Base-by-base conservation (phyloP, 1,140 invertebrate species). In the Drosophila pseudoananassae region DNA sequence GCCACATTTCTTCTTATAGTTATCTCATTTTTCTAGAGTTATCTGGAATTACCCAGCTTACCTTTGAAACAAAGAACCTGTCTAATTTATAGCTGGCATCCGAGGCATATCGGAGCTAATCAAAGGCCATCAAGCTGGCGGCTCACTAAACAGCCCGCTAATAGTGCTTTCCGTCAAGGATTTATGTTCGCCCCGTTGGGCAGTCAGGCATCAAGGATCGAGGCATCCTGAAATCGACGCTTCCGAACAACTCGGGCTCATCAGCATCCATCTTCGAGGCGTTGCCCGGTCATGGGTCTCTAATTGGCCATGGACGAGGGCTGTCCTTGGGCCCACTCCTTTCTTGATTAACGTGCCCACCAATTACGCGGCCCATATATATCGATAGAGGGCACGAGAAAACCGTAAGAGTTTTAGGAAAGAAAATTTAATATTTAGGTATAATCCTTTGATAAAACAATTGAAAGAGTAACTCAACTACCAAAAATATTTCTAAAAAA, bases 361-460 rank as follows among this genome's bases (percentile, higher is more conserved):
- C 82, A 87, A 87, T 87, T 88, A 87, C 78, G 83, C 78, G 78
- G 65, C 74, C 78, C 83, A 85, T 85, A 87, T 87, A 85, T 85
- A 87, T 61, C 25, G 43, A 20, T 17, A 25, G 17, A 20, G 20
- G 10, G n/a, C 8, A 17, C 27, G 5, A 20, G 9, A 33, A 49
- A 14, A 43, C 29, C 1, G 9, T 36, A 4, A 12, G 33, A 9
- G 33, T 12, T 10, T 10, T 12, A 25, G 25, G 1, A 25, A 20
- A 20, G 1, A 20, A 20, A 20, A 20, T 2, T 20, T 2, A 20
- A 20, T 0, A 20, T 20, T 20, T 20, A n/a, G n/a, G n/a, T n/a
- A n/a, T n/a, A n/a, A n/a, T n/a, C n/a, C n/a, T n/a, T n/a, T n/a
- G n/a, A n/a, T n/a, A n/a, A n/a, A n/a, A n/a, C n/a, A n/a, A n/a